Conservation (phyloP, 2,113 vertebrate genomes). For the Felis chaus region DNA sequence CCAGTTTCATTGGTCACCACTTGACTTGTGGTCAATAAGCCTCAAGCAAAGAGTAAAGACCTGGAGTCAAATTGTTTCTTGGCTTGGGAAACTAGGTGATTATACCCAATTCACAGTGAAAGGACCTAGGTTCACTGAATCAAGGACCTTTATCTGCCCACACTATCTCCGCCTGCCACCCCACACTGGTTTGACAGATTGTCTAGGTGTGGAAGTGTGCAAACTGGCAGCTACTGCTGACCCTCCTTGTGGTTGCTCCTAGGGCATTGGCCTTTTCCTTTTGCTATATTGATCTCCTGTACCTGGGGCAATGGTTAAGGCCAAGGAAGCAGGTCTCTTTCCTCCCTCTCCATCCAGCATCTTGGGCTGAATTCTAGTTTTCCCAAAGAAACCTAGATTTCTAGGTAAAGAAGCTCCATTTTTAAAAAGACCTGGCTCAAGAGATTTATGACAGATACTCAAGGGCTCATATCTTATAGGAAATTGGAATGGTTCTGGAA, state of each 20-base stretch:
- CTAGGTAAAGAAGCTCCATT: neutral
- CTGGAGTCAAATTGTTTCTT: neutral
- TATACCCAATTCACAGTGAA: neutral
- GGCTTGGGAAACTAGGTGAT: neutral
- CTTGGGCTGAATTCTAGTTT: neutral
- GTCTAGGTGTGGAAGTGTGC: neutral
- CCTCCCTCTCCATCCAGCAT: neutral
- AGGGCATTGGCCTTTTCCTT: neutral
- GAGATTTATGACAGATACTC: neutral
- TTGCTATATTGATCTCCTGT: too few species aligned
- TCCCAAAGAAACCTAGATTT: neutral
- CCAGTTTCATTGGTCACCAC: neutral
- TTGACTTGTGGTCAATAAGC: neutral
- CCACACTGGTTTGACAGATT: neutral
- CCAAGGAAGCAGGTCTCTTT: neutral
- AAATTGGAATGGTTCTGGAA: neutral
- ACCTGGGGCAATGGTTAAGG: neutral
- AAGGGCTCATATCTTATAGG: neutral
- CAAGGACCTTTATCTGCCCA: neutral
- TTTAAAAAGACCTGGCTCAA: neutral
- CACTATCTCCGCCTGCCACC: accelerated
- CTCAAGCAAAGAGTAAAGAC: neutral
- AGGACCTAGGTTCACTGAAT: neutral
- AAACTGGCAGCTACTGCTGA: neutral
- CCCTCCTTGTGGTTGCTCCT: neutral